Evolutionary conservation across 2,888 invertebrate genomes (phyloP), one percentile per base, ranked within the genome.

Genomic region (Xestia sexstrigata): DNA sequence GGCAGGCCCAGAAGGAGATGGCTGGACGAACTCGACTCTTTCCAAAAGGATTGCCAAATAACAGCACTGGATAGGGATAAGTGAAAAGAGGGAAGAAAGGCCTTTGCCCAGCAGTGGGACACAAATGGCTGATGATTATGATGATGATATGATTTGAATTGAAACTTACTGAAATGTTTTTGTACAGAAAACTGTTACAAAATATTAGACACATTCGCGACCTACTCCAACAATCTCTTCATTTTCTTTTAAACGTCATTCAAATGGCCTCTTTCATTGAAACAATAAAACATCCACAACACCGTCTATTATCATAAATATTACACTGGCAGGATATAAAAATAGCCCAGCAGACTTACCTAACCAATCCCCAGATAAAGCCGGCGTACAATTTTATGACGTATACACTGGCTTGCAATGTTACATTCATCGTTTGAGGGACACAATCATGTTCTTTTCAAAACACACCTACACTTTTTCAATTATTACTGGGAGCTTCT

Each of bases 271-370:
- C 13, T 63, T 45, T 52, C 3, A 2, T 35, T 1, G 7, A 7
- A 26, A 58, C 17, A 42, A 52, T 15, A 26, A 45, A 55, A 55
- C 1, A 39, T 45, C 26, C 17, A 30, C 23, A 77, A 9, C 15
- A 7, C 26, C 47, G 11, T 60, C 39, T 42, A 30, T 60, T n/a
- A 52, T 66, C 23, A 55, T 52, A 52, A 68, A 62, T 9, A 62
- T 20, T 52, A 45, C 20, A 62, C 62, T 62, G 35, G 62, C n/a
- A n/a, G 17, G 1, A 7, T 17, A 23, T 74, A 42, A 69, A 75
- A 69, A 69, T 81, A 81, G 35, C 17, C 7, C 23, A 45, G n/a
- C 35, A 13, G 26, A 15, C 52, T 74, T 49, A 70, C 62, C 72
- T 73, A 73, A 62, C 47, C 13, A 68, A 55, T 45, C 13, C 47